Conservation (phyloP, 2,888 invertebrate genomes). For the Apamea sordens region DNA sequence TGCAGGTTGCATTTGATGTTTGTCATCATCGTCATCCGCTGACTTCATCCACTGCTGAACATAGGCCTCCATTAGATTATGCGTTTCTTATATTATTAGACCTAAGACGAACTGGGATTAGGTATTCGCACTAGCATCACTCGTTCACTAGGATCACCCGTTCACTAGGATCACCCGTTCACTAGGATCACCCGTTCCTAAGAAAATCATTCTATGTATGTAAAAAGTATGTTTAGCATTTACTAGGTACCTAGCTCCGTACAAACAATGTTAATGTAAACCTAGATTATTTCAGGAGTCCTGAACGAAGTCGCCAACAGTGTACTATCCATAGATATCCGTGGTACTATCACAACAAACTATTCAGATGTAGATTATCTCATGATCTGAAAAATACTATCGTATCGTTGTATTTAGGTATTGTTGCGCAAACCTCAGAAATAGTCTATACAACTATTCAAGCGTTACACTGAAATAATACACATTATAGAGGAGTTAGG, state of each 20-base stretch:
- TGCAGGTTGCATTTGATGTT: not conserved
- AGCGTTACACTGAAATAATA: conserved; percentile 49
- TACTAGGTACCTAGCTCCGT: not conserved
- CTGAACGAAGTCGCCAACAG: not conserved
- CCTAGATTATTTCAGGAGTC: conserved; percentile 20
- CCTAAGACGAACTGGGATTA: not conserved
- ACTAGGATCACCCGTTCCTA: not conserved
- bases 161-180: not conserved
- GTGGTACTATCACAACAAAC: too few relatives aligned
- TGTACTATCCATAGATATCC: too few relatives aligned
- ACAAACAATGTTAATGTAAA: not conserved
- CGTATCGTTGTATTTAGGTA: conserved; percentile 21
- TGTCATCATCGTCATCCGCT: not conserved
- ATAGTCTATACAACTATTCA: conserved; percentile 56
- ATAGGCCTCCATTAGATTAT: too few relatives aligned
- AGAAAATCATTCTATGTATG: not conserved
- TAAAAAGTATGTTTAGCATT: not conserved
- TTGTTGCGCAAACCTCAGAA: conserved; percentile 55
- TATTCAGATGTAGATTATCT: conserved; percentile 22
- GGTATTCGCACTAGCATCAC: not conserved
- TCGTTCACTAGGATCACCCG: not conserved
- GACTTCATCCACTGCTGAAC: not conserved
- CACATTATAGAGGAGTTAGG: conserved; percentile 38
- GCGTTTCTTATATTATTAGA: not conserved
- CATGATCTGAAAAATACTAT: conserved; percentile 32